A percentile compares a stretch with the other conserved stretches of the same genome.
Evolutionary conservation across 2,888 invertebrate species (phyloP).

Genomic region (Phlogophora meticulosa): DNA sequence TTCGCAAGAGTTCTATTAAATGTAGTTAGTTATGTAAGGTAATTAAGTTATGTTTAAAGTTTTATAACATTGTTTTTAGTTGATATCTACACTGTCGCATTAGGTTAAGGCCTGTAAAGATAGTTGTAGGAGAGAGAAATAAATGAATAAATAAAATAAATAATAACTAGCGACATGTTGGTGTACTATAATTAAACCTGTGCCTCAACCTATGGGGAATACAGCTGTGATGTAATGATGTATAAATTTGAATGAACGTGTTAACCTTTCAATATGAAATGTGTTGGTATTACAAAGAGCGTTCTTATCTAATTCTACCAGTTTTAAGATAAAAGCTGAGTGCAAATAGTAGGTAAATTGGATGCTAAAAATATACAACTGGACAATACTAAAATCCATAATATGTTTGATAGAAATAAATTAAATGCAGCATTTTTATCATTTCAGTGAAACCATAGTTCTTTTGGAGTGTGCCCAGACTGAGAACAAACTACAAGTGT

Average conservation of each 20-base stretch:
- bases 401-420: background rate
- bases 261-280: background rate
- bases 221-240: too few species aligned
- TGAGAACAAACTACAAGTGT: conserved; percentile 72
- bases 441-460: conserved; percentile 78
- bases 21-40: too few species aligned
- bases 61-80: too few species aligned
- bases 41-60: too few species aligned
- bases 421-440: conserved; percentile 37
- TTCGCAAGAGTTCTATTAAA: too few species aligned
- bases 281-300: background rate
- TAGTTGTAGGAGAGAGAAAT: too few species aligned
- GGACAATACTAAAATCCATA: background rate
- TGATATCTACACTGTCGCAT: too few species aligned
- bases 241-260: conserved; percentile 1
- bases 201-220: too few species aligned
- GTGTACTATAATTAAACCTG: too few species aligned
- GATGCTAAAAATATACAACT: background rate
- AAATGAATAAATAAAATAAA: too few species aligned
- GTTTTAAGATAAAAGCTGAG: conserved; percentile 11
- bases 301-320: conserved; percentile 19
- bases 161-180: too few species aligned
- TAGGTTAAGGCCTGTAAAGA: too few species aligned
- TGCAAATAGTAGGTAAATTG: background rate
- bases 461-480: conserved; percentile 79